A percentile compares a stretch with the other conserved stretches of the same genome.
These are phyloP conservation scores for Uromys caudimaculatus DNA, from an alignment of 2,797 vertebrate genomes.

Conservation along the genomic window DNA sequence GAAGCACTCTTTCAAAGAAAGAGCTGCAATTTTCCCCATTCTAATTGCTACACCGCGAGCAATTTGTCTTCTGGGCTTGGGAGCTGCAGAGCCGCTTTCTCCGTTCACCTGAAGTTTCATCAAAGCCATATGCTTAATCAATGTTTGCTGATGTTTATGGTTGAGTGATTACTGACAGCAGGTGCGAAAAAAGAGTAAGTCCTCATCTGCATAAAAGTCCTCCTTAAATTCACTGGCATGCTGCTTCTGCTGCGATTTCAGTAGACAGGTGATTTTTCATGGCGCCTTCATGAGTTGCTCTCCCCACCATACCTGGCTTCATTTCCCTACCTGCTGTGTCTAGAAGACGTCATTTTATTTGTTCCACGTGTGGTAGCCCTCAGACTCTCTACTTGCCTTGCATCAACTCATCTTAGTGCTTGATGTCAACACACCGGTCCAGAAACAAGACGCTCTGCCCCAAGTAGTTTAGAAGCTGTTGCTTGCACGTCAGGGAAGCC, in stretches of 20 bases:
- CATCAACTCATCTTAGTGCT: conserved; percentile 40
- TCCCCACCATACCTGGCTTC: conserved; percentile 46
- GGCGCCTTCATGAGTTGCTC: conserved; percentile 69
- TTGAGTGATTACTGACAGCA: conserved; percentile 87
- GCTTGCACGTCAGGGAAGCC: conserved; percentile 47
- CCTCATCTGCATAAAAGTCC: conserved; percentile 85
- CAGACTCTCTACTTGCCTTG: conserved; percentile 67
- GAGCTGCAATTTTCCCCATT: conserved; percentile 54
- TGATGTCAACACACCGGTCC: not conserved
- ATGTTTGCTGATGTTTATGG: conserved; percentile 86
- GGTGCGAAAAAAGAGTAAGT: conserved; percentile 83
- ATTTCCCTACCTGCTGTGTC: conserved; percentile 78
- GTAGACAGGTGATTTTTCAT: conserved; percentile 87
- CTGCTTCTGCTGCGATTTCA: conserved; percentile 87
- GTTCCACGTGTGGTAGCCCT: not conserved
- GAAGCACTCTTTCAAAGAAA: conserved; percentile 65
- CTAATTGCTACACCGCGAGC: conserved; percentile 72
- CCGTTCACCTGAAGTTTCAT: conserved; percentile 80
- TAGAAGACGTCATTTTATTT: conserved; percentile 54
- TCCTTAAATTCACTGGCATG: conserved; percentile 81
- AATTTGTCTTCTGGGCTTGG: conserved; percentile 77
- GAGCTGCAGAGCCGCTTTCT: conserved; percentile 70
- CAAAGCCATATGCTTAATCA: conserved; percentile 87
- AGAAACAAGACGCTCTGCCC: not conserved
- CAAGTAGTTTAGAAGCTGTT: conserved; percentile 57